These are phyloP conservation scores for Eupeodes luniger DNA, from an alignment of 2,888 invertebrate species.

Conservation along the genomic window DNA sequence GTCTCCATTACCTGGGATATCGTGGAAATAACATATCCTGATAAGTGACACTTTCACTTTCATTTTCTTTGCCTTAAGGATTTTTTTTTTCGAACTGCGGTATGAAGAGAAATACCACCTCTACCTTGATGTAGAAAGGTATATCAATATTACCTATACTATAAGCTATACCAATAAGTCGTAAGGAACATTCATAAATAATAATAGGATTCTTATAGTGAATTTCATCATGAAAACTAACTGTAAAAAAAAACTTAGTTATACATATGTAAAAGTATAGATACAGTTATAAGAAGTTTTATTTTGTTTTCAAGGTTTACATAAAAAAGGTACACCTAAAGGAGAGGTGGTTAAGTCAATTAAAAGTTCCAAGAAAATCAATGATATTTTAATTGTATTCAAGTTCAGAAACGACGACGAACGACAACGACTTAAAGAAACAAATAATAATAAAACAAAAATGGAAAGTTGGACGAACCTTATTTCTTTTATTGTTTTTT, in stretches of 20 bases:
- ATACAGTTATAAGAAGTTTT: not conserved
- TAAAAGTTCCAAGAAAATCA: not conserved
- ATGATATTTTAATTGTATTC: not conserved
- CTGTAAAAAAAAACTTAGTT: not conserved
- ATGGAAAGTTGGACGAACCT: too few relatives aligned
- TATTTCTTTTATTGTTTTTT: too few relatives aligned
- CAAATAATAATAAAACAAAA: too few relatives aligned
- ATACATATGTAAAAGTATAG: too few relatives aligned
- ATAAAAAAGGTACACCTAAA: too few relatives aligned
- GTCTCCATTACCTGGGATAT: constrained; percentile 65
- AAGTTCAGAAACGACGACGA: too few relatives aligned
- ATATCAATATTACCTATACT: too few relatives aligned
- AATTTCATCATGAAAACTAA: not conserved
- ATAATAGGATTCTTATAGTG: not conserved
- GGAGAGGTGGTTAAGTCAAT: not conserved
- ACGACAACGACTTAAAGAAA: too few relatives aligned
- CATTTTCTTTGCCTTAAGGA: constrained; percentile 24
- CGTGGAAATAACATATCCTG: constrained; percentile 64
- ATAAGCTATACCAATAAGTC: too few relatives aligned
- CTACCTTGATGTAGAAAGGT: not conserved
- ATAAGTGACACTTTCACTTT: constrained; percentile 65
- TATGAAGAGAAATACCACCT: too few relatives aligned
- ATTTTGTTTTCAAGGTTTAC: not conserved
- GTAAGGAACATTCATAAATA: not conserved
- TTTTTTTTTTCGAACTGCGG: not conserved